Base-by-base conservation (phyloP, 2,113 vertebrate species). In the Odontophorus gujanensis region DNA sequence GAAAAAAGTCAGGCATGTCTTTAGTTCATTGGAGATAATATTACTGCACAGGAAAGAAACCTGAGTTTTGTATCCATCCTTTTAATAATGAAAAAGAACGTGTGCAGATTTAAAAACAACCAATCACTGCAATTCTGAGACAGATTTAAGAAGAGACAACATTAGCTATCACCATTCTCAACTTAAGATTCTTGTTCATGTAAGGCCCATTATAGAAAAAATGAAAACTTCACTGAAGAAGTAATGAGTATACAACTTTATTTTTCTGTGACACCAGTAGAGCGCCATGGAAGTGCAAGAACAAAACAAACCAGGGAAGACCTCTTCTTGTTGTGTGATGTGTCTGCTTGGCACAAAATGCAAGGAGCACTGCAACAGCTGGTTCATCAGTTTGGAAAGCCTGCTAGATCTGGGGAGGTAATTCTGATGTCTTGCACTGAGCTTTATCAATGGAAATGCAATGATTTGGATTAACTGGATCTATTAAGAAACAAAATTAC, bases 121-220 rank as follows among this genome's bases (percentile, higher is more conserved):
- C 6, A 34, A n/a, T 62, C 42, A 59, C 1, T 1, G 36, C 36
- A 89, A 22, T 73, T 93, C 47, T 90, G 42, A 81, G 86, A 92
- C 82, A 92, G 89, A 91, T 93, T 93, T 95, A 89, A 95, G 86
- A 94, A 92, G 89, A 91, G 74, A 87, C 62, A 85, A 66, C 32
- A 34, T 17, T 26, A 68, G 8, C 18, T 30, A 93, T 45, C 24
- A 57, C 2, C 22, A 32, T 57, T 67, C 69, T 65, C 25, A 86
- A 75, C 20, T 81, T 57, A 26, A 43, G n/a, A 65, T 84, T 85
- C 57, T 81, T 8, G 25, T 34, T 83, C 79, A 78, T 8, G 13
- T 26, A 84, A 85, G 76, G 20, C 8, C 20, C 20, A 19, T 32
- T 72, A 62, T 3, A 26, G 57, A 83, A 47, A 28, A 83, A 47